Conservation (phyloP, 1,140 invertebrate genomes). For the Probaryconus sp. region DNA sequence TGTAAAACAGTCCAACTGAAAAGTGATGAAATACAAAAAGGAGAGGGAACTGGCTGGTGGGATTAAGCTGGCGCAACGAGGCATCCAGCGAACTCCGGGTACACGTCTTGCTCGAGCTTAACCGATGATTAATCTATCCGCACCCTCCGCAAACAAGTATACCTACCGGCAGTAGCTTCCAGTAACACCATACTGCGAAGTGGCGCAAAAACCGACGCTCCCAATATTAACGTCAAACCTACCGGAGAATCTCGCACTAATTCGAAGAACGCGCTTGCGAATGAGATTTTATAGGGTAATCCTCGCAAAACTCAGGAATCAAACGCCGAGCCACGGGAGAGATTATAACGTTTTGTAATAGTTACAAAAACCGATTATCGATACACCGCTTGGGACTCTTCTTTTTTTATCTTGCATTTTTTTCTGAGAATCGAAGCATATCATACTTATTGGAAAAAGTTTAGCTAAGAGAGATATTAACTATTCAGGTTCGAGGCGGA, state of each 20-base stretch:
- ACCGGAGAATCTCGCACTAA: slow-evolving; percentile 62
- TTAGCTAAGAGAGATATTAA: neutral
- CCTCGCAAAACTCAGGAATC: slow-evolving; percentile 47
- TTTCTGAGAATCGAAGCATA: neutral
- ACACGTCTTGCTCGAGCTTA: slow-evolving; percentile 71
- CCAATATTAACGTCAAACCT: slow-evolving; percentile 63
- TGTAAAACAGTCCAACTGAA: slow-evolving; percentile 37
- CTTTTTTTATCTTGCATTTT: neutral
- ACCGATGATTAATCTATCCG: slow-evolving; percentile 75
- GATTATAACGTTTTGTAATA: slow-evolving; percentile 43
- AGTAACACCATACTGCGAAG: slow-evolving; percentile 26
- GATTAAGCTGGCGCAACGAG: slow-evolving; percentile 67
- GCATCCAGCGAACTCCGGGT: slow-evolving; percentile 42
- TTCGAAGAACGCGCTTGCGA: slow-evolving; percentile 48
- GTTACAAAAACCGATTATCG: slow-evolving; percentile 23
- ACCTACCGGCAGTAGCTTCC: slow-evolving; percentile 34
- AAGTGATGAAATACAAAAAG: slow-evolving; percentile 50
- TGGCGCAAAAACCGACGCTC: slow-evolving; percentile 61
- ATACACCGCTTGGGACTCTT: neutral
- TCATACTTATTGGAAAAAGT: neutral
- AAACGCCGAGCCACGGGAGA: slow-evolving; percentile 29
- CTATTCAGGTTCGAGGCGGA: no score
- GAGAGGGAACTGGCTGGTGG: slow-evolving; percentile 56
- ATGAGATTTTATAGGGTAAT: slow-evolving; percentile 37
- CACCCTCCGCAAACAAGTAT: slow-evolving; percentile 71